Conservation (phyloP, 2,888 invertebrate species). For the Agapetus fuscipes region DNA sequence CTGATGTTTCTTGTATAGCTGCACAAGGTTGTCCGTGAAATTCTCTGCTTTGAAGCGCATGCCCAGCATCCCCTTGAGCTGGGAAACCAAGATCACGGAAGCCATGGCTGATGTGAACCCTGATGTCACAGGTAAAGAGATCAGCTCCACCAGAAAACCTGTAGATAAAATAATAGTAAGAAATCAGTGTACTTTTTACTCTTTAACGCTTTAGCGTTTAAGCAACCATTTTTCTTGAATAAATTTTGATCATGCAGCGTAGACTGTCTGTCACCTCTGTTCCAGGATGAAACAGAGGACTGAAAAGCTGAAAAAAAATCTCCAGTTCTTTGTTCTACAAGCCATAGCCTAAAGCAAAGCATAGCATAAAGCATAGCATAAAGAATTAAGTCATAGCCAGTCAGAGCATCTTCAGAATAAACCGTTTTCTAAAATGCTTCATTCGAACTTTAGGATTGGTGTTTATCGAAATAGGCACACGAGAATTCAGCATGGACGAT, state of each 20-base stretch:
- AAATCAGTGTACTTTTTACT: neutral
- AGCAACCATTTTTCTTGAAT: neutral
- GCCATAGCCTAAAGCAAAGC: too few relatives aligned
- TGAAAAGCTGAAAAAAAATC: too few relatives aligned
- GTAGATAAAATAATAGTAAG: conserved; percentile 21
- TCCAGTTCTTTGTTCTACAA: too few relatives aligned
- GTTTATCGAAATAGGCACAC: too few relatives aligned
- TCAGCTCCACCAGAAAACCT: conserved; percentile 80
- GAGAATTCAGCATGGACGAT: too few relatives aligned
- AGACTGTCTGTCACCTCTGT: too few relatives aligned
- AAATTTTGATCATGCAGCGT: neutral
- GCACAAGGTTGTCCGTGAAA: conserved; percentile 49
- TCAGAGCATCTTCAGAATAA: too few relatives aligned
- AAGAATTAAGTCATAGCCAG: too few relatives aligned
- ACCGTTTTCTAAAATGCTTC: too few relatives aligned
- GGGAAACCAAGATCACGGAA: conserved; percentile 63
- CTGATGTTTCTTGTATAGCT: conserved; percentile 38
- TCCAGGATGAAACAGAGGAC: too few relatives aligned
- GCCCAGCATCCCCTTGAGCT: conserved; percentile 66
- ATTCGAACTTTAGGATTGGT: too few relatives aligned
- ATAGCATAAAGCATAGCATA: too few relatives aligned
- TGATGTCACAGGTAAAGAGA: conserved; percentile 71
- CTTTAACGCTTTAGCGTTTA: conserved; percentile 3
- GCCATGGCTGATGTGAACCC: conserved; percentile 82
- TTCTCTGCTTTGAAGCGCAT: conserved; percentile 57